phyloP scores from a whole-genome alignment of 2,797 vertebrate genomes.

The Coregonus suidteri region DNA sequence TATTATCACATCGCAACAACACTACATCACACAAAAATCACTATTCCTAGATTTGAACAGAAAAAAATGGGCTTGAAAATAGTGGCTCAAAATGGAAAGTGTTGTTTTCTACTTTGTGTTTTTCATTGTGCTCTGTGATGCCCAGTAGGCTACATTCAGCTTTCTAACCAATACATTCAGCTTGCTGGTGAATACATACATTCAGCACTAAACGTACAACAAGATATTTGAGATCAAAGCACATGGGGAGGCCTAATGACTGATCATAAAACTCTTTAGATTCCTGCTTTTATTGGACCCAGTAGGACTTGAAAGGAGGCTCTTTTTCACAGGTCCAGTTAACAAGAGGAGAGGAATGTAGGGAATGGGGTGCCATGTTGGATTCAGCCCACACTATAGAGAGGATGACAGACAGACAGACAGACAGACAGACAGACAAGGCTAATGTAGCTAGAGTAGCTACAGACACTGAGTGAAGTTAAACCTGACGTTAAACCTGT shows the following conservation, averaged over 20 bases:
- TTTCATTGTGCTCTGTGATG: background rate
- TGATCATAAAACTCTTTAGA: conserved; percentile 67
- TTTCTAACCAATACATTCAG: background rate
- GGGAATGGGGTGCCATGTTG: background rate
- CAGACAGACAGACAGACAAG: conserved; percentile 21
- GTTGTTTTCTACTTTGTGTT: conserved; percentile 24
- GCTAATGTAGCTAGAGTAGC: background rate
- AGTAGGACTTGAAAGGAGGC: conserved; percentile 55
- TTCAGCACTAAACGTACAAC: conserved; percentile 27
- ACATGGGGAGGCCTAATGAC: conserved; percentile 63
- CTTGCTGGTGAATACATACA: background rate
- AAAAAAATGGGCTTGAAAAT: conserved; percentile 18
- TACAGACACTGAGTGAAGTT: background rate
- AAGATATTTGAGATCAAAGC: conserved; percentile 67
- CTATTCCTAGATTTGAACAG: conserved; percentile 7
- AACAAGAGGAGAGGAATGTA: conserved; percentile 47
- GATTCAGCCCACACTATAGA: background rate
- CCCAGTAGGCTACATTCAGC: background rate
- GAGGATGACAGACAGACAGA: conserved; percentile 26
- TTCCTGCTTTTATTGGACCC: conserved; percentile 57
- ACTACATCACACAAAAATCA: background rate
- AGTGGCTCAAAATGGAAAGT: conserved; percentile 18
- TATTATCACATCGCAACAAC: background rate
- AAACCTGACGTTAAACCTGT: conserved; percentile 8
- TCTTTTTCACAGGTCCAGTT: conserved; percentile 57